Percentiles rank a stretch among this genome's conserved stretches.
phyloP scores from a whole-genome alignment of 2,888 invertebrate species.

The Epirrita christyi region DNA sequence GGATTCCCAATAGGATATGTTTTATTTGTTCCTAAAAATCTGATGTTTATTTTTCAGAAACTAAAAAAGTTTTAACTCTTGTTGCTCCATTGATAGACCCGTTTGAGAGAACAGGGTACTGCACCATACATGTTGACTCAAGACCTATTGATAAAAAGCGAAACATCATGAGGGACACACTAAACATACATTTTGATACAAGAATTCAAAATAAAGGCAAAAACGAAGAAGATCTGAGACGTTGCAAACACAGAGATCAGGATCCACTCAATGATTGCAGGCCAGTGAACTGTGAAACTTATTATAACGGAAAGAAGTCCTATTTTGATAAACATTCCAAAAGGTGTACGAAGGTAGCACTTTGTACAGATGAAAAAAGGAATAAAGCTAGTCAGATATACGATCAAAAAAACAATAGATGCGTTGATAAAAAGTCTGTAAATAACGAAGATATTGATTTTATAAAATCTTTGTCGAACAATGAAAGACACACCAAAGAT shows the following conservation, averaged over 20 bases:
- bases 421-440: slow-evolving; percentile 49
- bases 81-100: slow-evolving; percentile 64
- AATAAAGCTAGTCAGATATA: slow-evolving; percentile 47
- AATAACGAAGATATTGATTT: slow-evolving; percentile 55
- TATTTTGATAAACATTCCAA: slow-evolving; percentile 51
- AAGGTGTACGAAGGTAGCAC: slow-evolving; percentile 53
- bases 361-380: slow-evolving; percentile 49
- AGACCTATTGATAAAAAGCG: slow-evolving; percentile 48
- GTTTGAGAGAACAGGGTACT: slow-evolving; percentile 62
- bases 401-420: slow-evolving; percentile 59
- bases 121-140: slow-evolving; percentile 61
- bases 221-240: slow-evolving; percentile 36
- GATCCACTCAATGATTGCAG: slow-evolving; percentile 67
- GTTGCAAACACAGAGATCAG: slow-evolving; percentile 59
- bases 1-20: too few relatives aligned
- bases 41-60: slow-evolving; percentile 45
- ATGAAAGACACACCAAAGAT: slow-evolving; percentile 51
- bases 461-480: slow-evolving; percentile 50
- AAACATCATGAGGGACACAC: slow-evolving; percentile 51
- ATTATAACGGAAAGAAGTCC: slow-evolving; percentile 65
- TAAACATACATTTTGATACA: slow-evolving; percentile 67
- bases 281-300: slow-evolving; percentile 66
- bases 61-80: slow-evolving; percentile 52
- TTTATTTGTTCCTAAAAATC: too few relatives aligned
- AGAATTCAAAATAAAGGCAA: slow-evolving; percentile 40